Base-by-base conservation (phyloP, 2,888 invertebrate species). In the Crocallis elinguaria region DNA sequence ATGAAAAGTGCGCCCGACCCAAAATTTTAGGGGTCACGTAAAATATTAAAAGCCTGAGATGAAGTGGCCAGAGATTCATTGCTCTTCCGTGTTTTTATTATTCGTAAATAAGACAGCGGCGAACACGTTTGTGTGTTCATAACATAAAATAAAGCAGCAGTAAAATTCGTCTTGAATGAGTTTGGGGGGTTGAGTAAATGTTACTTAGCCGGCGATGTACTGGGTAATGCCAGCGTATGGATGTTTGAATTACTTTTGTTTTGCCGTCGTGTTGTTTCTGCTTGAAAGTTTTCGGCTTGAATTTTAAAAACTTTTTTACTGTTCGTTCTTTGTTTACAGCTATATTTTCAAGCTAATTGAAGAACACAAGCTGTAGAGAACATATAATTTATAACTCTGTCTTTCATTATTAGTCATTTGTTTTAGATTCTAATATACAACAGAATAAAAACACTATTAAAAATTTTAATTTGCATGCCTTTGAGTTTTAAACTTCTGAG, bases 21-120 rank as follows among this genome's bases (percentile, higher is more conserved):
- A 80, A 86, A 84, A 88, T 87, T 88, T 89, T 82, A 86, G 88
- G 79, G 90, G 89, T 90, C 91, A 91, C 91, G 91, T 91, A 91
- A 88, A 91, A 91, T 91, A 91, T 91, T 90, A 91, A 90, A 88
- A 81, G 82, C 83, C 77, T 82, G 82, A 84, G 83, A 89, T 87
- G 90, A 86, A 90, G 89, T 90, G 86, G 89, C 87, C 87, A 86
- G 85, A 86, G 88, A 88, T 88, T 90, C 89, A 88, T 86, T 85
- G 85, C 90, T 83, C 80, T 83, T 85, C 84, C 85, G 84, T 88
- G 89, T 88, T 91, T 90, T 91, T 90, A 90, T 89, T 90, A 90
- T 91, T 86, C 89, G 82, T 86, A 87, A 89, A 86, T 89, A 88
- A 87, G 86, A 83, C 78, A 75, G 78, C 77, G 51, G 56, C 45